A percentile compares a stretch with the other conserved stretches of the same genome.
Conservation (phyloP, 2,797 vertebrate species). For the Spatula versicolor region DNA sequence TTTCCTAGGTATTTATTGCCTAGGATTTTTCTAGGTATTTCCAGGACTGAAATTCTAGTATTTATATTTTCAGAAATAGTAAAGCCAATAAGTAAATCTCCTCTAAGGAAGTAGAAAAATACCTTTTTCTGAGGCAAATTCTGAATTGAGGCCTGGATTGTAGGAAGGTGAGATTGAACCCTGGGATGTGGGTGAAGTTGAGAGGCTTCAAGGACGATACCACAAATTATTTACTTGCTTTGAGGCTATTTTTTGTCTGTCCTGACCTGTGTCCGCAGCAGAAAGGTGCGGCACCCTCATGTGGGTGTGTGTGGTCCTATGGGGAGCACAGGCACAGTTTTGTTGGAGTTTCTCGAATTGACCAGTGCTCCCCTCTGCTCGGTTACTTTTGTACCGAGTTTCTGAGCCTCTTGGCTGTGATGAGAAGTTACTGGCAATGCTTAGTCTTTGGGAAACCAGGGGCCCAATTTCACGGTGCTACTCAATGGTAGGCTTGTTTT, state of each 20-base stretch:
- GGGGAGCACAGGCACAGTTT: neutral
- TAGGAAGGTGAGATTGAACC: neutral
- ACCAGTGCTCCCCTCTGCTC: too few species aligned
- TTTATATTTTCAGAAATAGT: neutral
- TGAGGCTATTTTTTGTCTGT: rapidly evolving
- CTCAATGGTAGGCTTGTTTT: neutral
- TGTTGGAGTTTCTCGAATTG: neutral
- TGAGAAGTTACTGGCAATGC: neutral
- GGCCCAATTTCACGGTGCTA: neutral
- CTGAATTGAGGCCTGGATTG: neutral
- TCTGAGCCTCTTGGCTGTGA: neutral
- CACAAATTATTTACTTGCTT: rapidly evolving
- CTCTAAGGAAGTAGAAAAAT: neutral
- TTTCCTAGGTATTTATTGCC: neutral
- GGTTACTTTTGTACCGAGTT: rapidly evolving
- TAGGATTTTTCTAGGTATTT: neutral
- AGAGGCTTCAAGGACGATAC: neutral
- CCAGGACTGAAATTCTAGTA: neutral
- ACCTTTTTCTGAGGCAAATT: neutral
- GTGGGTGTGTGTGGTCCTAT: rapidly evolving
- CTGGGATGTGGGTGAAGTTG: neutral
- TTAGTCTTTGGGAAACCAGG: neutral
- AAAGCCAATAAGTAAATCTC: neutral
- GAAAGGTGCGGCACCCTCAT: rapidly evolving
- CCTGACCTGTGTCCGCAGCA: neutral